Conservation (phyloP, 2,797 vertebrate species). For the Scomberomorus guttatus region DNA sequence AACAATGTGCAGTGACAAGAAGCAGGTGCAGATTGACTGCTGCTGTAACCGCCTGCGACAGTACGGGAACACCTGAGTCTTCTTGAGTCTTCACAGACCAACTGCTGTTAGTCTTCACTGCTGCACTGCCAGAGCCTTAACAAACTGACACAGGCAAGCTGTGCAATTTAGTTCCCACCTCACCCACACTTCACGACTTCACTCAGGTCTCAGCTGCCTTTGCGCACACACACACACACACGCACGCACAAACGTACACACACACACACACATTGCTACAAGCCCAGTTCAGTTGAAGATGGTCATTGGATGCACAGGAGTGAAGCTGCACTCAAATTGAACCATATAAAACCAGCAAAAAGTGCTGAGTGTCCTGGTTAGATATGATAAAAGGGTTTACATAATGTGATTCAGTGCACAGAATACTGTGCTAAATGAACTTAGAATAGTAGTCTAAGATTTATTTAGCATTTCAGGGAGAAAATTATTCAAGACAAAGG, state of each 20-base stretch:
- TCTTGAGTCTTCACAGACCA: conserved; percentile 53
- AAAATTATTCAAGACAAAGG: background rate
- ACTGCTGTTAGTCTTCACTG: conserved; percentile 63
- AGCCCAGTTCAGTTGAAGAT: conserved; percentile 4
- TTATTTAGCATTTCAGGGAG: background rate
- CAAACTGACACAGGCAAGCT: conserved; percentile 65
- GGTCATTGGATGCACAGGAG: background rate
- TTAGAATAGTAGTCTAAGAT: background rate
- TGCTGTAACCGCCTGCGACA: conserved; percentile 69
- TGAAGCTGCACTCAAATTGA: background rate
- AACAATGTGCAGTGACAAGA: conserved; percentile 71
- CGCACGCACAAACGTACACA: background rate
- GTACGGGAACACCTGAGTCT: conserved; percentile 67
- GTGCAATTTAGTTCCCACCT: conserved; percentile 60
- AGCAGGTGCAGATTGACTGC: conserved; percentile 65
- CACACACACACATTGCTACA: background rate
- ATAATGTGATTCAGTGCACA: conserved; percentile 15
- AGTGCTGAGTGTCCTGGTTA: background rate
- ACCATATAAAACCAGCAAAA: background rate
- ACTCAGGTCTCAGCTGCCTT: conserved; percentile 22
- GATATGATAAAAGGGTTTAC: conserved; percentile 25
- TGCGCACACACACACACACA: background rate
- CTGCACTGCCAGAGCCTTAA: conserved; percentile 31
- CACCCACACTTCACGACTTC: conserved; percentile 42
- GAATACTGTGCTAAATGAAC: conserved; percentile 22